Evolutionary conservation across 1,140 invertebrate genomes (phyloP), one percentile per base, ranked within the genome.

Genomic region (Platyscapa corneri): DNA sequence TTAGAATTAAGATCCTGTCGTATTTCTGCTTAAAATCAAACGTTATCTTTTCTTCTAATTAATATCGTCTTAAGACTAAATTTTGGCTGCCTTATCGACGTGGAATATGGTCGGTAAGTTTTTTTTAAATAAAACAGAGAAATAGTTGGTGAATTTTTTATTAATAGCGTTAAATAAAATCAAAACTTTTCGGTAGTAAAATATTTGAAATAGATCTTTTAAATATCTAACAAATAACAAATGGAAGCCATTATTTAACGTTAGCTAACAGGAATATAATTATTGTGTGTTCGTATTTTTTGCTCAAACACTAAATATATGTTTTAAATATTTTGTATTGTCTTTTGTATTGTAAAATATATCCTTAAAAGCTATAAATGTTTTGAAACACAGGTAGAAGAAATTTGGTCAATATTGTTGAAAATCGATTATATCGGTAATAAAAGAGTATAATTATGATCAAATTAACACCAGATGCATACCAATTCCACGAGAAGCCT

Each of bases 381-480:
- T 60, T 27, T 27, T 60, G 27, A 27, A 60, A 27, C 27, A 76
- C 37, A 76, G 53, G 30, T 78, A 34, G 32, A 78, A 60, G 16
- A 78, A 78, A 53, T 1, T 79, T 12, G 14, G 12, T 53, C 30
- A 37, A 39, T 60, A n/a, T 46, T 49, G 49, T 64, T n/a, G 23
- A 46, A 78, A 20, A 60, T 78, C 77, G 27, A 81, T n/a, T 23
- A 16, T 74, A 27, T 75, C 67, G 53, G n/a, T 78, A 72, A 72
- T 30, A 80, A 53, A 75, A n/a, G 81, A 74, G 32, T 37, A 32
- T 79, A 12, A 46, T 46, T 46, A 79, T 72, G 37, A 77, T 60
- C 83, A 90, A 90, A 90, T 91, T 92, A 92, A 91, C 89, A 89
- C 87, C 86, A 88, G 87, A 90, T 90, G 91, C 91, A 92, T 91